Conservation (phyloP, 2,113 vertebrate species). For the Thomomys bottae region DNA sequence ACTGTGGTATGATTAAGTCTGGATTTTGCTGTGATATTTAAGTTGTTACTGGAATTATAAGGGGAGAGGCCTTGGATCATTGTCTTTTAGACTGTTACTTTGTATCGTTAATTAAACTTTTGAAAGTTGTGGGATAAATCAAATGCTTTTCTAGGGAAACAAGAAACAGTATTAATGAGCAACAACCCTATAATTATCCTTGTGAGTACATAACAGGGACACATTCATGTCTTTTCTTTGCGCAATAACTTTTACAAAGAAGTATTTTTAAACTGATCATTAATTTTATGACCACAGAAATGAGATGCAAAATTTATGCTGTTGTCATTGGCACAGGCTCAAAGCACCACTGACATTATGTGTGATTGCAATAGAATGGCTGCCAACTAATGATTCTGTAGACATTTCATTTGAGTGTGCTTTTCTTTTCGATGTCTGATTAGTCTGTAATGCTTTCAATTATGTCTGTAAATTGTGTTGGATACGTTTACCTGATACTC, state of each 20-base stretch:
- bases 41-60: conserved; percentile 73
- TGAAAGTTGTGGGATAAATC: conserved; percentile 84
- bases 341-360: conserved; percentile 88
- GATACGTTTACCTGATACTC: conserved; percentile 87
- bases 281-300: conserved; percentile 91
- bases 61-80: conserved; percentile 70
- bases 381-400: conserved; percentile 90
- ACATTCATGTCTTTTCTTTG: conserved; percentile 86
- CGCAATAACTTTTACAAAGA: conserved; percentile 90
- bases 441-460: conserved; percentile 90
- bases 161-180: conserved; percentile 87
- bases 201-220: conserved; percentile 87
- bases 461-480: conserved; percentile 87
- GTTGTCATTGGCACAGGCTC: conserved; percentile 90
- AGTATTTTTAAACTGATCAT: conserved; percentile 92
- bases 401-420: conserved; percentile 88
- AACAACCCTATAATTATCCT: conserved; percentile 87
- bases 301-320: conserved; percentile 92
- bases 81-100: conserved; percentile 80
- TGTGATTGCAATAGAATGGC: conserved; percentile 89
- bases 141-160: conserved; percentile 82
- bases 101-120: conserved; percentile 84
- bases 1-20: conserved; percentile 56
- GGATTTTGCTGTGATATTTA: conserved; percentile 73
- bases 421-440: conserved; percentile 91